Percentiles rank a stretch among this genome's conserved stretches.
These are phyloP conservation scores for Mya arenaria DNA, from an alignment of 1,140 invertebrate genomes.

Conservation along the genomic window DNA sequence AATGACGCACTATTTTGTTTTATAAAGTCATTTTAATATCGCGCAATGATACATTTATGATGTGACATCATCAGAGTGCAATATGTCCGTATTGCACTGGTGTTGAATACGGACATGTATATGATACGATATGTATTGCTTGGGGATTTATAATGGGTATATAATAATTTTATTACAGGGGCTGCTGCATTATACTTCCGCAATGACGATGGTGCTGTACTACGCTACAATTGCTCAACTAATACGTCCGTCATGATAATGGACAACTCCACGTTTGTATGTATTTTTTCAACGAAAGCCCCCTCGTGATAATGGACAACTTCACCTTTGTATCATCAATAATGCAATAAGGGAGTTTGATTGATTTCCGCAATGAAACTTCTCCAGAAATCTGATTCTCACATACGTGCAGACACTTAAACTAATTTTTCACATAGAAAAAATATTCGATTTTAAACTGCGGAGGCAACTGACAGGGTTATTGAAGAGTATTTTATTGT, in stretches of 20 bases:
- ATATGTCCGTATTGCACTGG: neutral
- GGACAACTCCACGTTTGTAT: slow-evolving; percentile 57
- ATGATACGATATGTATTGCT: neutral
- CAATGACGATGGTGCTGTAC: slow-evolving; percentile 44
- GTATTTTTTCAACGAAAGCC: too few species aligned
- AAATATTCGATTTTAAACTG: too few species aligned
- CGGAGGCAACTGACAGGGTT: too few species aligned
- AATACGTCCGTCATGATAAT: slow-evolving; percentile 34
- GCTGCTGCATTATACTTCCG: slow-evolving; percentile 28
- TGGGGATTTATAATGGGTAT: neutral
- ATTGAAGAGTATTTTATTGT: too few species aligned
- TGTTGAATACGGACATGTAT: neutral
- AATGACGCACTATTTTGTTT: neutral
- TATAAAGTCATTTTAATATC: too few species aligned
- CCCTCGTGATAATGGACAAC: too few species aligned
- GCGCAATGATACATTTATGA: neutral
- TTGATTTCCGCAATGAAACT: too few species aligned
- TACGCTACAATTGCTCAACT: slow-evolving; percentile 53
- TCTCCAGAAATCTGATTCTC: too few species aligned
- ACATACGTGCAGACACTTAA: too few species aligned
- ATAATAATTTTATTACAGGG: slow-evolving; percentile 11
- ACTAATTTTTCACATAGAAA: too few species aligned
- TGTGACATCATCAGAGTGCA: neutral
- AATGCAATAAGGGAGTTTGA: too few species aligned
- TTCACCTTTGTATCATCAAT: too few species aligned